Evolutionary conservation across 2,888 invertebrate genomes (phyloP), one percentile per base, ranked within the genome.

Genomic region (Eumacrocentrus americanus): DNA sequence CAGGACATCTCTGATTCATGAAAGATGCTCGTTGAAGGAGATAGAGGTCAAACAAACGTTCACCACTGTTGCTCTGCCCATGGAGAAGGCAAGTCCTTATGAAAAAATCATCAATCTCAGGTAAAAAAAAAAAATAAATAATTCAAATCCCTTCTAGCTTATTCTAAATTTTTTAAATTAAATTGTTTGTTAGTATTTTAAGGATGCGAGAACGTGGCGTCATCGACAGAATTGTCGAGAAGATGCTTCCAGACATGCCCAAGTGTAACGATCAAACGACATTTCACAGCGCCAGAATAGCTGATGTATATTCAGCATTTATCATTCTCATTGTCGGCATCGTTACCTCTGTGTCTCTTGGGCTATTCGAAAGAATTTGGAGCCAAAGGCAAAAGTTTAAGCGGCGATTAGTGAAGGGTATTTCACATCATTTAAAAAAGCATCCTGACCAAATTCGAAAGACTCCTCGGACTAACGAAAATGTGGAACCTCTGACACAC

Each of bases 271-370:
- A 83, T 1, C 81, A 83, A 0, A 82, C 83, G 0, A 85, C 84
- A 0, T 87, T 86, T 64, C 83, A 86, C 14, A 86, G 86, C 2
- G 87, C 87, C 0, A 79, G 85, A 34, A 81, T 87, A 0, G 80
- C 84, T 0, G 87, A 88, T 68, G 86, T 88, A 1, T 83, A 83
- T 55, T 86, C 86, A 0, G 87, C 87, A 0, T 83, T 82, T 62
- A 72, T 74, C n/a, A 72, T 83, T 16, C 70, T 87, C 2, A 67
- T 81, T 1, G 69, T 81, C 3, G 88, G 87, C 2, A 75, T 84
- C 6, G 22, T 78, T 0, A 68, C 67, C 0, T 75, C 80, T 0
- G 47, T 77, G 2, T 61, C 70, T 12, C 63, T 80, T 23, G 74
- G 75, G 2, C 61, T 79, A n/a, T 37, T 72, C 16, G 80, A 80